A percentile compares a stretch with the other conserved stretches of the same genome.
Conservation (phyloP, 2,797 vertebrate species). For the Anolis apletophallus region DNA sequence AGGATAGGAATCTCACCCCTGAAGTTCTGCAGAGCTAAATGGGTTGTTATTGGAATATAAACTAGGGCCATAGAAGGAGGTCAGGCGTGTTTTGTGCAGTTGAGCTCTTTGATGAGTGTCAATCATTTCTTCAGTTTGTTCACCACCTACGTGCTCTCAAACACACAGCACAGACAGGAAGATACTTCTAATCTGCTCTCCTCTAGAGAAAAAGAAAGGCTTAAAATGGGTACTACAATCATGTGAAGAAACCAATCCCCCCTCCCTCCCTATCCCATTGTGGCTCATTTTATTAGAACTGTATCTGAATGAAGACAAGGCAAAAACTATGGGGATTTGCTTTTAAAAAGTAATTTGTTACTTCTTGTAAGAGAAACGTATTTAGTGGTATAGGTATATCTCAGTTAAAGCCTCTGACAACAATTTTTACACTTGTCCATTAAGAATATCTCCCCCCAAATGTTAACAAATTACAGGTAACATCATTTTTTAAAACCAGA, state of each 20-base stretch:
- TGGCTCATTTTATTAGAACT: neutral
- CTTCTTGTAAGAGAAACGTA: neutral
- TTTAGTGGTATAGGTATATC: neutral
- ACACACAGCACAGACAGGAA: neutral
- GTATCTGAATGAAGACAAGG: neutral
- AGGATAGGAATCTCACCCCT: conserved; percentile 27
- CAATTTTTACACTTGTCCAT: no score
- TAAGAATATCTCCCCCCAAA: no score
- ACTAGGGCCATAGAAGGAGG: conserved; percentile 9
- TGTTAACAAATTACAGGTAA: no score
- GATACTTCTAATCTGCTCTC: conserved; percentile 28
- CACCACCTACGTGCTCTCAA: conserved; percentile 23
- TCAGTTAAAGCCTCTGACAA: no score
- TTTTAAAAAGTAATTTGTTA: neutral
- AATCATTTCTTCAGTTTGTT: conserved; percentile 50
- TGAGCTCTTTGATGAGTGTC: conserved; percentile 36
- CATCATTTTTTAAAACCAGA: no score
- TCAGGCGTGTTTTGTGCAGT: neutral
- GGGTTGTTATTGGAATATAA: conserved; percentile 50
- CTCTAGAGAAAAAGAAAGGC: conserved; percentile 28
- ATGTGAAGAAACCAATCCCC: neutral
- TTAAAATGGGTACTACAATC: neutral
- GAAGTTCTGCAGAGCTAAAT: conserved; percentile 42
- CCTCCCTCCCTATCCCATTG: no score
- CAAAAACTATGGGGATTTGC: neutral